These are phyloP conservation scores for Semotilus atromaculatus DNA, from an alignment of 2,797 vertebrate genomes.

Conservation along the genomic window DNA sequence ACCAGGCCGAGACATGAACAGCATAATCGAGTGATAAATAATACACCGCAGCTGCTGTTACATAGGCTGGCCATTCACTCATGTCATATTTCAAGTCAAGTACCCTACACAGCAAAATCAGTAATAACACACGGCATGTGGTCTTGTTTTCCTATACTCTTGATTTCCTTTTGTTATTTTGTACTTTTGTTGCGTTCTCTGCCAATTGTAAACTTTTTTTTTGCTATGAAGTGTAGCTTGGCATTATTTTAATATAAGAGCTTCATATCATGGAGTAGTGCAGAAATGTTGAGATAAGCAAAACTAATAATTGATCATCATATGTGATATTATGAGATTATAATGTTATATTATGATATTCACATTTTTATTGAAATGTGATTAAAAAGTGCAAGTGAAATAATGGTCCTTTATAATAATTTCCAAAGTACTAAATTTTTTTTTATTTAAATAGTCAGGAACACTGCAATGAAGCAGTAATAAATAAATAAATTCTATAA, in stretches of 20 bases:
- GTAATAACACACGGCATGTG: neutral
- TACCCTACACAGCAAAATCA: neutral
- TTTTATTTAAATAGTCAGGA: neutral
- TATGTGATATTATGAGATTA: too few species aligned
- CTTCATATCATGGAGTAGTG: neutral
- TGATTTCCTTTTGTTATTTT: neutral
- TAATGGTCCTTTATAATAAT: neutral
- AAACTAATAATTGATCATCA: too few species aligned
- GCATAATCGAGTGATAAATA: conserved; percentile 2
- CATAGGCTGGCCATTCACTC: neutral
- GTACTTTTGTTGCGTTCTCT: neutral
- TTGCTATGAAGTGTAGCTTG: neutral
- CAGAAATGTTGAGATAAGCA: neutral
- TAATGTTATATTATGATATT: neutral
- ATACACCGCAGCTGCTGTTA: neutral
- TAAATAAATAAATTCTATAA: neutral
- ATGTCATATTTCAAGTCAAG: neutral
- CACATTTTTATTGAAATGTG: neutral
- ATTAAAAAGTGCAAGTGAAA: neutral
- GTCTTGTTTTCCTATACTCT: neutral
- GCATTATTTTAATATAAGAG: neutral
- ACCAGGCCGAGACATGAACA: neutral
- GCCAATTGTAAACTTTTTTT: too few species aligned
- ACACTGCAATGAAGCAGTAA: neutral
- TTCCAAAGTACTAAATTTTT: neutral